Evolutionary conservation across 92 coral and sea anemone species (phyloP), one percentile per base, ranked within the genome.

Genomic region (Hydrozoanthus gracilis): DNA sequence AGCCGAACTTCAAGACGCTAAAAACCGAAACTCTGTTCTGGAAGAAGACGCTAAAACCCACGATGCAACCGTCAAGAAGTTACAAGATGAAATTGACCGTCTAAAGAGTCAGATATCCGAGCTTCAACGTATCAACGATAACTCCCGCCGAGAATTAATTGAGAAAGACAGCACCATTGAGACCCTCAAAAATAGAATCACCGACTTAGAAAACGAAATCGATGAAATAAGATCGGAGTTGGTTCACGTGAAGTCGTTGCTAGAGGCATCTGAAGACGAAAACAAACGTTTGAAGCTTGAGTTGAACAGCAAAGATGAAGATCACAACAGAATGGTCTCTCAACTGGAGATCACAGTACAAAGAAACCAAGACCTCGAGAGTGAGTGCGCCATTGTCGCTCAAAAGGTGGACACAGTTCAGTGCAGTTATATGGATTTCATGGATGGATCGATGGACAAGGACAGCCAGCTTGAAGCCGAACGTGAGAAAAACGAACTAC

Each of bases 161-260:
- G 95, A 88, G 46, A 97, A 97, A 74, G 99, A 97, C 88, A 93
- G 94, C 52, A 89, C 89, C 80, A 91, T 97, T 86, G 94, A 95
- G 66, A 90, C 95, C 35, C 86, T 97, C 16, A 90, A 91, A 75
- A 90, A 92, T 44, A 94, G 94, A 86, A 87, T 94, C 62, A 84
- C 44, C 48, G 94, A 92, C 50, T 88, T 95, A 73, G 98, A 97
- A 16, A 85, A 92, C 50, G 99, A 97, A 58, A 88, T 95, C 27
- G 98, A 97, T 47, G 96, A 95, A 76, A 87, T 92, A 14, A 92
- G 84, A 88, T 92, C 98, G 56, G 98, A 97, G 50, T 92, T 97
- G 47, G 88, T 92, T 14, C 95, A 97, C 72, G 87, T 78, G 11
- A 95, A 95, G 72, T 88, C 94, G 18, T 85, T 93, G 60, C 92